Conservation (phyloP, 2,888 invertebrate genomes). For the Caenorhabditis imperialis region DNA sequence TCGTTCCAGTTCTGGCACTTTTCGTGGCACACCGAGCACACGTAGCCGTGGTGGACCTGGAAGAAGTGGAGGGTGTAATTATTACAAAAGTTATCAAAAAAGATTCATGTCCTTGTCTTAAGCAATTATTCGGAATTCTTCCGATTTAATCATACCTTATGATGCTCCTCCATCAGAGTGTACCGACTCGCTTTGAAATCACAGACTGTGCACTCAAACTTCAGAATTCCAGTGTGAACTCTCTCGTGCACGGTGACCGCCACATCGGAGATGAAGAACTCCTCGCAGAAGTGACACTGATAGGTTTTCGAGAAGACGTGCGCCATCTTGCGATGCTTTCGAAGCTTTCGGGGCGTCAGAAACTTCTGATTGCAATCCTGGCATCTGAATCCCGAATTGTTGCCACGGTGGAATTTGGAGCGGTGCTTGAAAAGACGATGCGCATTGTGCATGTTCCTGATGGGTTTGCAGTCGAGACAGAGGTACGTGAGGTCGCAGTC, state of each 20-base stretch:
- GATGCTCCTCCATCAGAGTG: slow-evolving; percentile 75
- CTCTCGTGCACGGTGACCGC: slow-evolving; percentile 77
- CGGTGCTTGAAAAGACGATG: slow-evolving; percentile 65
- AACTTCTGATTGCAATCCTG: slow-evolving; percentile 77
- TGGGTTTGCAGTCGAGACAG: slow-evolving; percentile 77
- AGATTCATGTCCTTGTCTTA: slow-evolving; percentile 12
- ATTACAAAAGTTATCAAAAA: background rate
- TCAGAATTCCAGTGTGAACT: slow-evolving; percentile 78
- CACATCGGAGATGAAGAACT: slow-evolving; percentile 75
- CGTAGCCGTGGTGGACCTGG: slow-evolving; percentile 76
- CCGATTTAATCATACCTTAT: slow-evolving; percentile 52
- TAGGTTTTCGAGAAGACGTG: slow-evolving; percentile 78
- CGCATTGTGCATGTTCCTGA: slow-evolving; percentile 75
- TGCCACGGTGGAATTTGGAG: slow-evolving; percentile 70
- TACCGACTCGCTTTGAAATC: slow-evolving; percentile 72
- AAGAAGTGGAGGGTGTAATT: slow-evolving; percentile 11
- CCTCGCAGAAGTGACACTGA: slow-evolving; percentile 78
- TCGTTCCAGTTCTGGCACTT: slow-evolving; percentile 75
- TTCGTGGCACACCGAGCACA: slow-evolving; percentile 76
- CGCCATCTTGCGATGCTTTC: slow-evolving; percentile 78
- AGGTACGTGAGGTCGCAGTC: slow-evolving; percentile 75
- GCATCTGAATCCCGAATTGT: slow-evolving; percentile 76
- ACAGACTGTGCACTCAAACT: slow-evolving; percentile 76
- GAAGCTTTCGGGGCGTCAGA: slow-evolving; percentile 77
- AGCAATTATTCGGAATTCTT: background rate